Percentiles rank a stretch among this genome's conserved stretches.
These are phyloP conservation scores for Haliclona indistincta DNA, from an alignment of 37 sponge, comb jelly and placozoan genomes.

Conservation along the genomic window DNA sequence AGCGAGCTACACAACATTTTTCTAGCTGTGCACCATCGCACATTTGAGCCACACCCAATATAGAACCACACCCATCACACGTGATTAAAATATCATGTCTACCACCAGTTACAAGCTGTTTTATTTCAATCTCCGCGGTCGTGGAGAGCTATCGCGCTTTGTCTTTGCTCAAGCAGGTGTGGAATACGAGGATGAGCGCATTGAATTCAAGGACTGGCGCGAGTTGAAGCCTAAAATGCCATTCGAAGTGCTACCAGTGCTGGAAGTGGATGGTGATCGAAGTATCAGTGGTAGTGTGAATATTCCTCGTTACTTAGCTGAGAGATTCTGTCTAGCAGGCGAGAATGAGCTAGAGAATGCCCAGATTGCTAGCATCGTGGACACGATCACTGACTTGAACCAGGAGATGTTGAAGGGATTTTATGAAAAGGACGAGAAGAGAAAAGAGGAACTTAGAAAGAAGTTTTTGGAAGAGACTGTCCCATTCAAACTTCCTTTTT, in stretches of 20 bases:
- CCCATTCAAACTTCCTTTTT: slow-evolving; percentile 5
- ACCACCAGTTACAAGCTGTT: slow-evolving; percentile 54
- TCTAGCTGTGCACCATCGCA: no score
- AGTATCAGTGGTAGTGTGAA: slow-evolving; percentile 26
- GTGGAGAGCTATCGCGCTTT: slow-evolving; percentile 36
- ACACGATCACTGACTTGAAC: slow-evolving; percentile 31
- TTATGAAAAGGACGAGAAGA: slow-evolving; percentile 53
- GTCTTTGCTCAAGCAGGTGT: slow-evolving; percentile 56
- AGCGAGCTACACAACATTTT: no score
- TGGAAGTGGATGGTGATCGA: slow-evolving; percentile 57
- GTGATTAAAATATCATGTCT: slow-evolving; percentile 35
- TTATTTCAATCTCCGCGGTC: slow-evolving; percentile 41
- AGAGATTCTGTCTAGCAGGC: slow-evolving; percentile 59
- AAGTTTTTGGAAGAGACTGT: slow-evolving; percentile 9
- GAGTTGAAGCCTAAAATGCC: slow-evolving; percentile 34
- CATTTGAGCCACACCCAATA: no score
- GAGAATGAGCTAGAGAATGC: slow-evolving; percentile 62
- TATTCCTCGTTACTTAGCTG: slow-evolving; percentile 44
- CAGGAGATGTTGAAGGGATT: not conserved
- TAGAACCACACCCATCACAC: no score
- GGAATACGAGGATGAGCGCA: slow-evolving; percentile 42
- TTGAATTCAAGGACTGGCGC: slow-evolving; percentile 34
- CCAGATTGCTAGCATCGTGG: slow-evolving; percentile 49
- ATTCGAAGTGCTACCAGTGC: slow-evolving; percentile 42
- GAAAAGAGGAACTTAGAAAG: slow-evolving; percentile 35